Base-by-base conservation (phyloP, 2,797 vertebrate species). In the Pseudochirops cupreus region DNA sequence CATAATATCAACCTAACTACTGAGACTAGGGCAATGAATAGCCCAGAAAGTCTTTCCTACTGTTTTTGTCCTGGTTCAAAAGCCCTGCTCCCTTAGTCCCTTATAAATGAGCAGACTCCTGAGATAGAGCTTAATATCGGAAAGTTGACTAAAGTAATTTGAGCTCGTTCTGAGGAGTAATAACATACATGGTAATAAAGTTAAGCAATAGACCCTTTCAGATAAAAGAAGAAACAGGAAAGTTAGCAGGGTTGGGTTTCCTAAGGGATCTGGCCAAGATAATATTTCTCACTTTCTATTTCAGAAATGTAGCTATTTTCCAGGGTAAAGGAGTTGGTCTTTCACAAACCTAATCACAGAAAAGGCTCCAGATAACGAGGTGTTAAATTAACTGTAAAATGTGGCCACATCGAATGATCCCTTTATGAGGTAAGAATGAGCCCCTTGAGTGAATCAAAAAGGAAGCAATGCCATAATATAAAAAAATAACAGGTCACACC, bases 1-100 rank as follows among this genome's bases (percentile, higher is more conserved):
- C 97, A 95, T 94, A 94, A 96, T 97, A 96, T 96, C 95, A 95
- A 97, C 95, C 91, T 91, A 93, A 94, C 7, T 3, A 97, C 95
- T 56, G 95, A 96, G 96, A 53, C 97, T 92, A 96, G 91, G 57
- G 87, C 87, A 62, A 96, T 53, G 58, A 97, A n/a, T 50, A 94
- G 53, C 93, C 94, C 92, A 92, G 74, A 96, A 93, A 74, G 89
- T 50, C 59, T 90, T 50, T 53, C 33, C 24, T 56, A 11, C 24
- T 4, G 1, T 26, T 74, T 29, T 0, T 93, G 24, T 33, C 55
- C 90, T 16, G 56, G 92, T 96, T 74, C 93, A 29, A 96, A 94
- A 26, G 55, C 89, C 12, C 3, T 55, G 13, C 33, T 0, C 52
- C 52, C 53, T 29, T 26, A 9, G 5, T 9, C 55, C 55, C 59